Evolutionary conservation across 1,140 invertebrate genomes (phyloP), one percentile per base, ranked within the genome.

Genomic region (Drosophila kurseongensis): DNA sequence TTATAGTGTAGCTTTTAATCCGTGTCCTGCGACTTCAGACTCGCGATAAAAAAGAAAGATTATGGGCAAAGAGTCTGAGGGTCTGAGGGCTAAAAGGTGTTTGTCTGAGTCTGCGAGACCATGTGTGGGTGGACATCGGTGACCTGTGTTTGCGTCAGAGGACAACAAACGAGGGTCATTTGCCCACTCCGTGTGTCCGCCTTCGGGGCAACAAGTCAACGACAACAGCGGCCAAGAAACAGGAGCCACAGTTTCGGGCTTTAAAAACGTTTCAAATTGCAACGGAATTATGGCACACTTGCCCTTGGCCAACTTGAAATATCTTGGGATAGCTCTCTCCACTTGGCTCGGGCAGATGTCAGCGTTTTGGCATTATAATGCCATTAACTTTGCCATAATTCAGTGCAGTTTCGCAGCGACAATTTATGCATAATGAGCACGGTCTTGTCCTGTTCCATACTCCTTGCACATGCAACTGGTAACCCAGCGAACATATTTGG

Each of bases 301-400:
- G 71, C 62, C 55, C 54, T 59, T 65, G 74, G 62, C 72, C 71
- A 77, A 77, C 45, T 68, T 38, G 65, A 52, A 14, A 57, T 67
- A 66, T 66, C 13, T 47, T 7, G 60, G 35, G 35, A 32, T 50
- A 14, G 40, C 14, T 36, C 52, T 16, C 27, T 57, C 54, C 45
- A 12, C 32, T 54, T 57, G 61, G 61, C 42, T 38, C 5, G 35
- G 27, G 50, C 73, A 78, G 55, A 60, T 62, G 66, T 59, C 68
- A 54, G 27, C 73, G 57, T 63, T 79, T 80, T 83, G 80, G 84
- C 74, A 89, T 89, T 89, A 84, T 89, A 89, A 90, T 89, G 77
- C 80, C 80, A 89, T 89, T 89, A 89, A 80, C 80, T 89, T 89
- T 84, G 77, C 51, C 80, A 89, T 82, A 90, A 89, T 84, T 89